Percentiles rank a stretch among this genome's conserved stretches.
Conservation (phyloP, 2,113 vertebrate genomes). For the Alethe diademata region DNA sequence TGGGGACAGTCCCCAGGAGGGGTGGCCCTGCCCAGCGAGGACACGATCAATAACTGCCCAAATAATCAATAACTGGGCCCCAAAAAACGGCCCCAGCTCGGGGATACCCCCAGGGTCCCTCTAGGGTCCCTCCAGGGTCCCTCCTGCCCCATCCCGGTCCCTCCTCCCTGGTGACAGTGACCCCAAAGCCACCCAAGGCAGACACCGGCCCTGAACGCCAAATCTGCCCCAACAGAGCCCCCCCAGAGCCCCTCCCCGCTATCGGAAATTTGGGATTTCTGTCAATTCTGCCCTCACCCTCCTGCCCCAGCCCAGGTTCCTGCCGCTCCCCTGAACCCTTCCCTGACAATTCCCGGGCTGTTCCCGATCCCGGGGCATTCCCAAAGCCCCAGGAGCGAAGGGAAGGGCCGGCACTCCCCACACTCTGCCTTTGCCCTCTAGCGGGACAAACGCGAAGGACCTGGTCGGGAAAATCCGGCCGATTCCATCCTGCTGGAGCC, state of each 20-base stretch:
- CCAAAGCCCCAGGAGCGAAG: not conserved
- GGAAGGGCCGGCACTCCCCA: not conserved
- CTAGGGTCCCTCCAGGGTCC: not conserved
- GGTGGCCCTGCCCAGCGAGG: not conserved
- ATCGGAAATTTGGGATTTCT: not conserved
- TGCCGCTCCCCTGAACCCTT: not conserved
- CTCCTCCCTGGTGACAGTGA: not conserved
- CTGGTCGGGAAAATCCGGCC: fast-evolving
- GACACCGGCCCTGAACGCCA: fast-evolving
- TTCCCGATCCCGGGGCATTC: not conserved
- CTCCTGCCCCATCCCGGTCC: not conserved
- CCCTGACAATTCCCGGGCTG: not conserved
- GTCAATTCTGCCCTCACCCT: not conserved
- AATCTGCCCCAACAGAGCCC: not conserved
- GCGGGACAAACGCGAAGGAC: not conserved
- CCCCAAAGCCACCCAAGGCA: fast-evolving
- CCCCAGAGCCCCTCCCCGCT: fast-evolving
- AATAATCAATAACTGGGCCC: not conserved
- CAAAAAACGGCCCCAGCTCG: not conserved
- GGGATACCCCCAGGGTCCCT: no score
- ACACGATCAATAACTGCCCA: not conserved
- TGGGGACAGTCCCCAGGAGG: not conserved
- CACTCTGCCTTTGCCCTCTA: not conserved
- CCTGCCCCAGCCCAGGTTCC: not conserved
- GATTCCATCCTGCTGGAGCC: not conserved